Evolutionary conservation across 2,113 vertebrate genomes (phyloP).

Genomic region (Vulpes vulpes): DNA sequence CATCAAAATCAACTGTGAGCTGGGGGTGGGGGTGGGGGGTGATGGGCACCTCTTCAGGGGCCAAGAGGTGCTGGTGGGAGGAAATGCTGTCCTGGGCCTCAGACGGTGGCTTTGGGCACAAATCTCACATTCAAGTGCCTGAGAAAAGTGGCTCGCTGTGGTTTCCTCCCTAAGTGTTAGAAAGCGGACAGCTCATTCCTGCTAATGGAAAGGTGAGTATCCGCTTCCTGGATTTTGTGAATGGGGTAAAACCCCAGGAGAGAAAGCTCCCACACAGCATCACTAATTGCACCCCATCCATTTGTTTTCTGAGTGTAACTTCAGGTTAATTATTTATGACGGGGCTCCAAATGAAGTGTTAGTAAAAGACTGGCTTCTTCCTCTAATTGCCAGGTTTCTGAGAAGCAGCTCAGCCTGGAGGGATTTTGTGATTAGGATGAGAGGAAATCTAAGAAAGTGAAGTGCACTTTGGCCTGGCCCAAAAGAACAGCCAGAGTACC

Average conservation of each 20-base stretch:
- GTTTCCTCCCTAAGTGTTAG: constrained; percentile 58
- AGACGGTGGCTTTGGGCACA: neutral
- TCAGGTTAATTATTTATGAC: constrained; percentile 71
- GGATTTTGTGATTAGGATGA: constrained; percentile 8
- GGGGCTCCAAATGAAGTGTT: neutral
- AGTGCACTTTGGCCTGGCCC: neutral
- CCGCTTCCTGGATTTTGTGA: constrained; percentile 63
- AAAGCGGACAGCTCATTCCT: neutral
- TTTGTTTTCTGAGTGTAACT: constrained; percentile 41
- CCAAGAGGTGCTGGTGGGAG: neutral
- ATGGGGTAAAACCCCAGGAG: constrained; percentile 53
- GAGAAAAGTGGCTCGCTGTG: constrained; percentile 14
- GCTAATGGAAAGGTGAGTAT: constrained; percentile 49
- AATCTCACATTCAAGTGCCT: constrained; percentile 31
- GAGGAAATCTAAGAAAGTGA: constrained; percentile 39
- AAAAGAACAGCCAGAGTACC: neutral
- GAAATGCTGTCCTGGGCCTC: neutral
- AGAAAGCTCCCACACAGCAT: neutral
- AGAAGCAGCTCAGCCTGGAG: constrained; percentile 10
- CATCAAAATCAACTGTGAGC: neutral
- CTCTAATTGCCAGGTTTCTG: constrained; percentile 62
- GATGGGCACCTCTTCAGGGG: neutral
- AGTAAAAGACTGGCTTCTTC: neutral
- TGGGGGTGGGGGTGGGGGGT: neutral
- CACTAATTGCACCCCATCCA: neutral